phyloP scores from a whole-genome alignment of 2,797 vertebrate genomes.

The Rhadinocentrus ornatus region DNA sequence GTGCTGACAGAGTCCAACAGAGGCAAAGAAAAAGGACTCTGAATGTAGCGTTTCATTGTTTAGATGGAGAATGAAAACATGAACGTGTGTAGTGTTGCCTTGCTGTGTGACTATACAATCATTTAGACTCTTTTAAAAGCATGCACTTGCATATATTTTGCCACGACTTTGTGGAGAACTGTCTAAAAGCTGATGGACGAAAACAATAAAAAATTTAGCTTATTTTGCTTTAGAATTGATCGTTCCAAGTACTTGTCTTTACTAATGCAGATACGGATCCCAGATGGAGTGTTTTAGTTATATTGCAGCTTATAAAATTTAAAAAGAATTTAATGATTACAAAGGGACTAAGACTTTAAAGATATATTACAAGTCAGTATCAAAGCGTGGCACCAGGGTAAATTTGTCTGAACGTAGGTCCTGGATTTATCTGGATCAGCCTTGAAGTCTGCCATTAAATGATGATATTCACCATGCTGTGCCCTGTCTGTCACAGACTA shows the following conservation, averaged over 20 bases:
- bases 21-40: slow-evolving; percentile 36
- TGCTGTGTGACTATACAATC: slow-evolving; percentile 48
- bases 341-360: background rate
- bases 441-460: no score
- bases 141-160: slow-evolving; percentile 1
- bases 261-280: background rate
- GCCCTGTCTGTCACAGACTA: no score
- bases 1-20: slow-evolving; percentile 7
- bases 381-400: no score
- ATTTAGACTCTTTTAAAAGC: slow-evolving; percentile 26
- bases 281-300: background rate
- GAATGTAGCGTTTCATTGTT: slow-evolving; percentile 60
- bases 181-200: background rate
- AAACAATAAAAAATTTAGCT: background rate
- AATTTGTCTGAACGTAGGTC: no score
- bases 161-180: slow-evolving; percentile 18
- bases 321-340: slow-evolving; percentile 15
- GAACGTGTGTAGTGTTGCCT: slow-evolving; percentile 66
- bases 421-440: no score
- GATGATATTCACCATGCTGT: no score
- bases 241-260: background rate
- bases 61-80: slow-evolving; percentile 54
- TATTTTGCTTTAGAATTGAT: background rate
- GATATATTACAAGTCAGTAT: background rate
- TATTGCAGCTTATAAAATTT: slow-evolving; percentile 1